These are phyloP conservation scores for Lipophrys pholis DNA, from an alignment of 2,113 vertebrate species.

Conservation along the genomic window DNA sequence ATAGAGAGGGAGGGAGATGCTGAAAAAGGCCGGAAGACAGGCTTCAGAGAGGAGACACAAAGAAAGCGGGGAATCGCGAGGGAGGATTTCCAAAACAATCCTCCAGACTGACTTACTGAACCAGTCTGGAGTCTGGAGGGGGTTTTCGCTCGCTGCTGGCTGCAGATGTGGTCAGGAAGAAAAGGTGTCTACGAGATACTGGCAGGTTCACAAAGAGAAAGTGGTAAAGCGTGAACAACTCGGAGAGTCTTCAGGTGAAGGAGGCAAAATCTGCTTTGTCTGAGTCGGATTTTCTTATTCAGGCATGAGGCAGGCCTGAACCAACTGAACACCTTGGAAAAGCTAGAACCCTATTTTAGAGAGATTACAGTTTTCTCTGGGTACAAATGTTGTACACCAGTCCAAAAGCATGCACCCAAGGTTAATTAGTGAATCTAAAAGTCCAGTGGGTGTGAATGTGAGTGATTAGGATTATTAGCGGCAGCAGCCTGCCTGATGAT, in stretches of 20 bases:
- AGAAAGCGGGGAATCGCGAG: conserved; percentile 66
- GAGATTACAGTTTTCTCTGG: too few relatives aligned
- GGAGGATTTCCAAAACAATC: conserved; percentile 69
- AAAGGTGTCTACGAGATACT: conserved; percentile 32
- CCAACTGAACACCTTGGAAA: too few relatives aligned
- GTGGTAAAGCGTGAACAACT: neutral
- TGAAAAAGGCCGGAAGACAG: conserved; percentile 70
- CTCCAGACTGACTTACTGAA: conserved; percentile 54
- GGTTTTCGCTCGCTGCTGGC: conserved; percentile 28
- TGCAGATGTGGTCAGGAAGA: conserved; percentile 28
- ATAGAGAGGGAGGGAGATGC: conserved; percentile 8
- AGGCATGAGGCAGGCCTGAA: too few relatives aligned
- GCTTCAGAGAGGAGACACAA: conserved; percentile 71
- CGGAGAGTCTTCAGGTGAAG: conserved; percentile 12
- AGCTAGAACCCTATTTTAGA: too few relatives aligned
- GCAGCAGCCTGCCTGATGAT: too few relatives aligned
- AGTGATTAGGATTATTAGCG: too few relatives aligned
- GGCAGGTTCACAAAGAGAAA: conserved; percentile 19
- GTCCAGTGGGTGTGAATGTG: too few relatives aligned
- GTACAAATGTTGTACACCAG: too few relatives aligned
- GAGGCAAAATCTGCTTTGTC: neutral
- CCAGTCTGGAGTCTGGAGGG: conserved; percentile 49
- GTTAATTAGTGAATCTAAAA: too few relatives aligned
- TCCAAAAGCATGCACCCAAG: too few relatives aligned
- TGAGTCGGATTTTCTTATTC: neutral